Conservation (phyloP, 2,888 invertebrate genomes). For the Lobophora halterata region DNA sequence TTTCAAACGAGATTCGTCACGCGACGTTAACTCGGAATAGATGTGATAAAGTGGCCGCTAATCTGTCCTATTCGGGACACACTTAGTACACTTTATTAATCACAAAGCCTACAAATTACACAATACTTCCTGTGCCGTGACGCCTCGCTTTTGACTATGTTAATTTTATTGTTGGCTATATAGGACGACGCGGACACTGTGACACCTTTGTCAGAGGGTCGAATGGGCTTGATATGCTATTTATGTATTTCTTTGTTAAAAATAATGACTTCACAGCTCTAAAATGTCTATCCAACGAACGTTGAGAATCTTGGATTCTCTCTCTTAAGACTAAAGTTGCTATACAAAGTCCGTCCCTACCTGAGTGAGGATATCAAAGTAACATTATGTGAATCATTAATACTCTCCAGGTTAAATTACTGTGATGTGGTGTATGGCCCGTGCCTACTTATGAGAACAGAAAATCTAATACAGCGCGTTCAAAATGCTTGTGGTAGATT, state of each 20-base stretch:
- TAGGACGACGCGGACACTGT: conserved; percentile 68
- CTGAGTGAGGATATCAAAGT: too few relatives aligned
- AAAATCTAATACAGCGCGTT: too few relatives aligned
- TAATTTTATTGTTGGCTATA: conserved; percentile 75
- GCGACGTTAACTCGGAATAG: conserved; percentile 78
- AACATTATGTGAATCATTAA: too few relatives aligned
- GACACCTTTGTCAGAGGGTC: conserved; percentile 65
- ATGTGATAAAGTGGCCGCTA: conserved; percentile 80
- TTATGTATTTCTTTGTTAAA: conserved; percentile 40
- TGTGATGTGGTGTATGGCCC: too few relatives aligned
- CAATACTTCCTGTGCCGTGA: conserved; percentile 76
- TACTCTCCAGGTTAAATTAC: too few relatives aligned
- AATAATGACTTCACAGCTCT: conserved; percentile 12
- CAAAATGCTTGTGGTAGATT: too few relatives aligned
- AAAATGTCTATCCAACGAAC: not conserved
- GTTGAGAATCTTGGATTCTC: too few relatives aligned
- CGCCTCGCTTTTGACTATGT: conserved; percentile 72
- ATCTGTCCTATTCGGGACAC: conserved; percentile 80
- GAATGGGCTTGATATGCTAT: conserved; percentile 50
- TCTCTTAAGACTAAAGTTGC: too few relatives aligned
- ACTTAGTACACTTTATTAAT: conserved; percentile 81
- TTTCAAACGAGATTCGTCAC: conserved; percentile 80
- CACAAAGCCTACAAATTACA: conserved; percentile 80
- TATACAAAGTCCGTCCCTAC: too few relatives aligned
- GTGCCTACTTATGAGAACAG: too few relatives aligned